Conservation (phyloP, 2,888 invertebrate genomes). For the Zele albiditarsus region DNA sequence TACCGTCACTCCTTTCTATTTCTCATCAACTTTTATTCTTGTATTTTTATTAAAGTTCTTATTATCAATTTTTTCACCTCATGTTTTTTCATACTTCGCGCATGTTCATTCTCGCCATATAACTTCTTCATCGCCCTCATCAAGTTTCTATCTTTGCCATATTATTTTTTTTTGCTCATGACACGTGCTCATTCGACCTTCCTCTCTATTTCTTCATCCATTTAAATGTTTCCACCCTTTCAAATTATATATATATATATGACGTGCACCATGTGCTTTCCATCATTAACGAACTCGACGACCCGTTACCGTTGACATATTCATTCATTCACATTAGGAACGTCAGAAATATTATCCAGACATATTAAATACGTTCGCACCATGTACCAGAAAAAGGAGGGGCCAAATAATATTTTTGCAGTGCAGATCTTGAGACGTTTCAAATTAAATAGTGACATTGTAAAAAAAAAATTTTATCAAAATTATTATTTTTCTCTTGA, state of each 20-base stretch:
- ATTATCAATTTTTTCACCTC: conserved; percentile 3
- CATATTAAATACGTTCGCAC: conserved; percentile 14
- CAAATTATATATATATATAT: conserved; percentile 21
- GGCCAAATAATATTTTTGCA: background rate
- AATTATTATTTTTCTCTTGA: too few relatives aligned
- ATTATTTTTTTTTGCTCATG: background rate
- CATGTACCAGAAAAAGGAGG: conserved; percentile 4
- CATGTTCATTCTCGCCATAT: conserved; percentile 1
- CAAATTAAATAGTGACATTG: too few relatives aligned
- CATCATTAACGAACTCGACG: conserved; percentile 50
- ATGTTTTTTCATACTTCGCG: conserved; percentile 27
- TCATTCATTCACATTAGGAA: conserved; percentile 37
- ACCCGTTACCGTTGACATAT: conserved; percentile 41
- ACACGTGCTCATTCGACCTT: background rate
- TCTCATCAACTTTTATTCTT: conserved; percentile 1
- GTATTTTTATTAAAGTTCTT: background rate
- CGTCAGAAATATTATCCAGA: conserved; percentile 21
- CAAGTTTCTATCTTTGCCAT: background rate
- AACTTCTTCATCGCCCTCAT: background rate
- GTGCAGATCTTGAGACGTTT: too few relatives aligned
- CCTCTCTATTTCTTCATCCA: conserved; percentile 25
- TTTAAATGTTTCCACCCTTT: conserved; percentile 36
- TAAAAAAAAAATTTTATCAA: too few relatives aligned
- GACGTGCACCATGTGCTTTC: conserved; percentile 14
- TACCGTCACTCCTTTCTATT: conserved; percentile 15